Percentiles rank a stretch among this genome's conserved stretches.
Evolutionary conservation across 2,797 vertebrate species (phyloP).

Genomic region (Betta splendens): DNA sequence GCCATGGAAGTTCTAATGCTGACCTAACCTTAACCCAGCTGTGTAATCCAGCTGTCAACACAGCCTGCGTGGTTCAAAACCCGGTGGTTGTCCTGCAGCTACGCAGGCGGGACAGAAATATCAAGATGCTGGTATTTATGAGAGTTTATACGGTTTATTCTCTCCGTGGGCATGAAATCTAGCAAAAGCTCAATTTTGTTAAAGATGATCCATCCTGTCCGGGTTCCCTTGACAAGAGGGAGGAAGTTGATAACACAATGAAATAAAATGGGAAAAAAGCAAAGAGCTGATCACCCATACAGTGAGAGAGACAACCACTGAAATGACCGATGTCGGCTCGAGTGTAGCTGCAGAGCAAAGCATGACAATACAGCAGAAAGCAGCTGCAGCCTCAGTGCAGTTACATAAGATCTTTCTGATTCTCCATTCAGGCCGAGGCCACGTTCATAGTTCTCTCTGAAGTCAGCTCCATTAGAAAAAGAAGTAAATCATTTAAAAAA

Average conservation of each 20-base stretch:
- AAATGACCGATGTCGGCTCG: conserved; percentile 11
- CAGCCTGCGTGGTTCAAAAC: neutral
- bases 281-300: neutral
- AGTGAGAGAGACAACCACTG: neutral
- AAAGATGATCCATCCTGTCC: conserved; percentile 2
- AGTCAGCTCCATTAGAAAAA: conserved; percentile 7
- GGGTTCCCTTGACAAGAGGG: neutral
- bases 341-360: conserved; percentile 11
- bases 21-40: conserved; percentile 11
- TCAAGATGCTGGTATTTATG: conserved; percentile 20
- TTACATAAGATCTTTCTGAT: conserved; percentile 46
- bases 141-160: conserved; percentile 53
- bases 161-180: conserved; percentile 11
- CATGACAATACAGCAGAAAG: conserved; percentile 28
- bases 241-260: neutral
- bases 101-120: conserved; percentile 2
- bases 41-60: conserved; percentile 20
- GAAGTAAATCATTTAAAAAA: conserved; percentile 4
- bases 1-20: conserved; percentile 7
- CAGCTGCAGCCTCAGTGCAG: conserved; percentile 32
- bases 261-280: neutral
- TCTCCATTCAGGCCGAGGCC: conserved; percentile 38
- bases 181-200: conserved; percentile 11
- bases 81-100: conserved; percentile 4
- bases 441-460: conserved; percentile 23